Conservation (phyloP, 2,113 vertebrate species). For the Numida meleagris region DNA sequence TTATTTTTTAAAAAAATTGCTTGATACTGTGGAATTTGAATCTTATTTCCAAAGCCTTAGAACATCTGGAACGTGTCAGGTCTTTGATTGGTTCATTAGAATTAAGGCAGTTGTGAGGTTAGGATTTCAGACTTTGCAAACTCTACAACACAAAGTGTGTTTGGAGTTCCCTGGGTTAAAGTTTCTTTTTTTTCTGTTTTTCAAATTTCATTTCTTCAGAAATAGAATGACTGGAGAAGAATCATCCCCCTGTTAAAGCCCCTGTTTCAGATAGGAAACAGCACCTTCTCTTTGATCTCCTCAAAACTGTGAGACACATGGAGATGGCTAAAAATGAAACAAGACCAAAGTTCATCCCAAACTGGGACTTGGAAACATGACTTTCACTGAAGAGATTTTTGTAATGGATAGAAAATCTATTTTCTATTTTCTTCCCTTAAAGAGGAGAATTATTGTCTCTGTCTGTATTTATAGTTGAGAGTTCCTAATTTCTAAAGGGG, state of each 20-base stretch:
- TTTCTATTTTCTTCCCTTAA: not conserved
- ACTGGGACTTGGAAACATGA: not conserved
- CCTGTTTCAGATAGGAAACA: not conserved
- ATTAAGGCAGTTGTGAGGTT: not conserved
- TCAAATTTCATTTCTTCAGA: not conserved
- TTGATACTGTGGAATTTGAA: not conserved
- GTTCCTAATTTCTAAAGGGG: not conserved
- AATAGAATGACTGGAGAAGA: not conserved
- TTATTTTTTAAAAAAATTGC: conserved; percentile 12
- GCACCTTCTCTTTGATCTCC: not conserved
- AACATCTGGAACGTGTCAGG: not conserved
- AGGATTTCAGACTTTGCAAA: not conserved
- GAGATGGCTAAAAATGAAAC: not conserved
- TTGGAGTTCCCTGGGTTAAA: not conserved
- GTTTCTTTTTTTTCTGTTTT: not conserved
- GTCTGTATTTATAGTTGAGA: not conserved
- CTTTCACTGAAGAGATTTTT: not conserved
- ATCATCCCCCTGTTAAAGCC: not conserved
- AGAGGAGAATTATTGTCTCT: not conserved
- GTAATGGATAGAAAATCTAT: not conserved
- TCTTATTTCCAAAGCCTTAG: not conserved
- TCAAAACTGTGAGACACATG: not conserved
- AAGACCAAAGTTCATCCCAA: not conserved
- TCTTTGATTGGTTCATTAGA: not conserved
- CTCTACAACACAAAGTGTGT: not conserved